Base-by-base conservation (phyloP, 2,888 invertebrate species). In the Dioctria rufipes region DNA sequence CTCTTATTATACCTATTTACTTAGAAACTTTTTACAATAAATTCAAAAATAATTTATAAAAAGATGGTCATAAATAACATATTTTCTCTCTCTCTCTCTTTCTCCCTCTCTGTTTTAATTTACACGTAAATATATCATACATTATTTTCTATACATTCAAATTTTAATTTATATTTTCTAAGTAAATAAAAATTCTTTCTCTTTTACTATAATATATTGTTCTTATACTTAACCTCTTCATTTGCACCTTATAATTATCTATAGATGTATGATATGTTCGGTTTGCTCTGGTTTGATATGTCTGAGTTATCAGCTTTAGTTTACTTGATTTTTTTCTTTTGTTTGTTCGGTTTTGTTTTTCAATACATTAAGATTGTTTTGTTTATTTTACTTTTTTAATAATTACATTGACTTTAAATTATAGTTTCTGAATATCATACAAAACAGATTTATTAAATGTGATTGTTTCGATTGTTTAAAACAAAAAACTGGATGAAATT, bases 81-180 rank as follows among this genome's bases (percentile, higher is more conserved):
- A 71, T 71, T 54, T n/a, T 71, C 51, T 51, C 46, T 46, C 8
- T 51, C 46, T 46, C 8, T 46, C 25, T 25, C 25, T 25, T 25
- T 25, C 25, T 25, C 25, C 25, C 25, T 67, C 46, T 67, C 49
- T 49, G 39, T 42, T 25, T 46, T 71, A 71, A 51, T 8, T 71
- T 54, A 71, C 71, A 71, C 11, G 71, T 71, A 71, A 71, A 71
- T 71, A 71, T 71, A 71, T 71, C 13, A 51, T 54, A 71, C 54
- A 71, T 25, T 25, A 46, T 39, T 71, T 51, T 71, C 54, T 71
- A 51, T 71, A 71, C 71, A 71, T 71, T 51, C 51, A 71, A 71
- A 67, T 67, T 40, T 71, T 6, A 49, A 49, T 67, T 67, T 67
- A 67, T 67, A 37, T 54, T 51, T 37, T 39, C 11, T 71, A 54